phyloP scores from a whole-genome alignment of 2,797 vertebrate genomes.

The Channallabes apus region DNA sequence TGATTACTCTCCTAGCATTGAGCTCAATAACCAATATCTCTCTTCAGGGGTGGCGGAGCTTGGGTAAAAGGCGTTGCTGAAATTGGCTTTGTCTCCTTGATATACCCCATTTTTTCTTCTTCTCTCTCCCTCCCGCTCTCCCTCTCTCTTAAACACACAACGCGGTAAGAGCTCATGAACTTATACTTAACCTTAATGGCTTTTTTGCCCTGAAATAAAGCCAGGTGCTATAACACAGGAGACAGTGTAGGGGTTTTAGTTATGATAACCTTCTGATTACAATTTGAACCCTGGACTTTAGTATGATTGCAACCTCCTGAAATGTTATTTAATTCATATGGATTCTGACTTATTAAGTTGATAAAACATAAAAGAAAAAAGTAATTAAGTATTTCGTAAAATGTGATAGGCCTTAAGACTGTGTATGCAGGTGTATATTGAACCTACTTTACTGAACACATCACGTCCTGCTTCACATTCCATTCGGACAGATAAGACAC shows the following conservation, averaged over 20 bases:
- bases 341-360: no score
- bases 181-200: conserved; percentile 13
- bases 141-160: conserved; percentile 15
- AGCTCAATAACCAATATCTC: conserved; percentile 40
- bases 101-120: neutral
- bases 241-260: neutral
- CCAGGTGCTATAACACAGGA: neutral
- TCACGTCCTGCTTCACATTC: no score
- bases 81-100: conserved; percentile 32
- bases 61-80: conserved; percentile 24
- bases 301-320: neutral
- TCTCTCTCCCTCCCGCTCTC: no score
- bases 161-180: conserved; percentile 5
- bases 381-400: no score
- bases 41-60: conserved; percentile 21
- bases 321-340: neutral
- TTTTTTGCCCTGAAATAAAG: conserved; percentile 18
- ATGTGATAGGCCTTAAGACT: no score
- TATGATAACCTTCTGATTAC: neutral
- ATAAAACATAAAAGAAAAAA: no score
- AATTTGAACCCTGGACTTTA: neutral
- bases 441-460: no score
- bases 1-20: conserved; percentile 32
- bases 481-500: no score
- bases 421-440: no score